A percentile compares a stretch with the other conserved stretches of the same genome.
These are phyloP conservation scores for Xenopus laevis DNA, from an alignment of 2,113 vertebrate species.

Conservation along the genomic window DNA sequence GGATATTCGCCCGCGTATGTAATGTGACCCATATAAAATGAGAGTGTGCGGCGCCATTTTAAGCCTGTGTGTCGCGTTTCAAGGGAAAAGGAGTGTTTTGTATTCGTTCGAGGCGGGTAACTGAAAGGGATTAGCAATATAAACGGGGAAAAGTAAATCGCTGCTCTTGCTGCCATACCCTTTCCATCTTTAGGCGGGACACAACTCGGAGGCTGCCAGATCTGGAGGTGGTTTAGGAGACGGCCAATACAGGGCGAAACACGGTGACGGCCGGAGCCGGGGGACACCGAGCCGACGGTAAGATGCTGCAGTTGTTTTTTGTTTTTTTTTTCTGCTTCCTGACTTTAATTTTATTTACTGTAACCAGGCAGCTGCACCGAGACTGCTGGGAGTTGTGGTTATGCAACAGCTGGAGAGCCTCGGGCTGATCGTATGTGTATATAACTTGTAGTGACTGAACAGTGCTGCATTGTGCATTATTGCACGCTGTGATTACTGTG, in stretches of 20 bases:
- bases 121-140: neutral
- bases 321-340: too few relatives aligned
- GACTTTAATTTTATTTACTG: too few relatives aligned
- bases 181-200: too few relatives aligned
- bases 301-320: neutral
- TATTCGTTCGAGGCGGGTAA: neutral
- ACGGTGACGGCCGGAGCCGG: neutral
- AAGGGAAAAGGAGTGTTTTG: constrained; percentile 25
- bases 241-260: constrained; percentile 15
- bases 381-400: too few relatives aligned
- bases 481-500: too few relatives aligned
- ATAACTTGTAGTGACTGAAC: too few relatives aligned
- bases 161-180: too few relatives aligned
- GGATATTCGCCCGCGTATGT: constrained; percentile 59
- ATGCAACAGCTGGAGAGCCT: too few relatives aligned
- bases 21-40: constrained; percentile 61
- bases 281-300: constrained; percentile 18
- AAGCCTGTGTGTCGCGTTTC: constrained; percentile 58
- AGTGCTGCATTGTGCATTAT: too few relatives aligned
- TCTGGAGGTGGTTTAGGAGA: neutral
- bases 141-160: neutral
- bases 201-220: neutral
- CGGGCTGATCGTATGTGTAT: too few relatives aligned
- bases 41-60: constrained; percentile 79
- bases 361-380: too few relatives aligned